A percentile compares a stretch with the other conserved stretches of the same genome.
phyloP scores from a whole-genome alignment of 2,797 vertebrate genomes.

The Emys orbicularis region DNA sequence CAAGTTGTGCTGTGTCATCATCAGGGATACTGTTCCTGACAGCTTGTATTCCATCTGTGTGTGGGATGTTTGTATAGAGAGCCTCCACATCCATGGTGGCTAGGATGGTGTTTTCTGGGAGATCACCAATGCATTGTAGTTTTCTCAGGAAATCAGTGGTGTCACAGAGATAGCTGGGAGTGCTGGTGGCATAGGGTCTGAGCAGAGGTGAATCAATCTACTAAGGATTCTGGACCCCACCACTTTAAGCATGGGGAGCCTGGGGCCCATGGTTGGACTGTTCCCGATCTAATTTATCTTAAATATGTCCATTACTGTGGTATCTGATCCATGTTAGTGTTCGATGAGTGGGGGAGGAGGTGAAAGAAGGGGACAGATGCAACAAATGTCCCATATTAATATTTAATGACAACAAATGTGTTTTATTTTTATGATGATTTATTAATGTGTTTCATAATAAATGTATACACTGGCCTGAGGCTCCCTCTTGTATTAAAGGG shows the following conservation, averaged over 20 bases:
- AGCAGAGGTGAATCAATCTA: neutral
- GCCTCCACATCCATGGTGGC: no score
- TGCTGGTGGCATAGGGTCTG: no score
- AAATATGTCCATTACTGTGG: accelerated
- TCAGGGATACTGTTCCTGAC: no score
- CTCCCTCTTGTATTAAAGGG: slow-evolving; percentile 30
- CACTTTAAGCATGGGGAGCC: accelerated
- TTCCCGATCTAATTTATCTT: neutral
- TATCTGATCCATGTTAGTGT: neutral
- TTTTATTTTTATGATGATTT: slow-evolving; percentile 75
- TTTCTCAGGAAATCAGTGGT: no score
- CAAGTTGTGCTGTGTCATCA: no score
- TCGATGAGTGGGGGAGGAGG: neutral
- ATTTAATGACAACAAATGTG: slow-evolving; percentile 72
- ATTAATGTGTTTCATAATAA: slow-evolving; percentile 75
- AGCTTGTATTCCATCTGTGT: no score
- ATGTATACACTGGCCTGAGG: slow-evolving; percentile 59
- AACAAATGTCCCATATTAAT: slow-evolving; percentile 61
- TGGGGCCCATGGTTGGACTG: neutral
- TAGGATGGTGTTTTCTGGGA: no score
- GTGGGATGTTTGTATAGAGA: no score
- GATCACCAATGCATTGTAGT: no score
- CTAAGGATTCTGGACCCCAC: neutral
- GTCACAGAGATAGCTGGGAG: no score
- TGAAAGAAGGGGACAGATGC: slow-evolving; percentile 18